Evolutionary conservation across 2,113 vertebrate genomes (phyloP).

Genomic region (Oncorhynchus mykiss): DNA sequence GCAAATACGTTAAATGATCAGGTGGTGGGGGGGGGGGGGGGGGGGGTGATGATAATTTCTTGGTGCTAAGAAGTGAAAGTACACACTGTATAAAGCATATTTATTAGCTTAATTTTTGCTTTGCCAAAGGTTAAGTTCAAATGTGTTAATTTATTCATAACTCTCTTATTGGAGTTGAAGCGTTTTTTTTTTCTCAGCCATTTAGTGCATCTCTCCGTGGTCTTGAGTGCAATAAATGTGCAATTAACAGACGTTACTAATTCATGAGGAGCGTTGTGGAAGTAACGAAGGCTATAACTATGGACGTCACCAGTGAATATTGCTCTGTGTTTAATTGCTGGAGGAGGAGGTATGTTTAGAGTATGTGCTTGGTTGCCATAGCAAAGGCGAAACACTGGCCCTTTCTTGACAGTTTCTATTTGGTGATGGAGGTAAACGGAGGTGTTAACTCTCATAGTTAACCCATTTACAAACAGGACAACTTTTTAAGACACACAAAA

Average conservation of each 20-base stretch:
- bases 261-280: conserved; percentile 71
- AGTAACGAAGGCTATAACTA: conserved; percentile 73
- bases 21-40: not conserved
- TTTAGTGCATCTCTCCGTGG: conserved; percentile 64
- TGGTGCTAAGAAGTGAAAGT: not conserved
- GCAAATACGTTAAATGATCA: not conserved
- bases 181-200: conserved; percentile 46
- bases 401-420: conserved; percentile 63
- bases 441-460: conserved; percentile 65
- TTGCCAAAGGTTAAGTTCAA: conserved; percentile 26
- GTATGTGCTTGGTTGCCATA: conserved; percentile 69
- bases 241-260: conserved; percentile 75
- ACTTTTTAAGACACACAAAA: conserved; percentile 48
- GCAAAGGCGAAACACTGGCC: conserved; percentile 64
- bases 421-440: conserved; percentile 61
- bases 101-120: not conserved
- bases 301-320: conserved; percentile 65
- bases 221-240: conserved; percentile 69
- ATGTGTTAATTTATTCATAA: conserved; percentile 49
- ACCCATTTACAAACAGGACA: conserved; percentile 54
- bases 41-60: not conserved
- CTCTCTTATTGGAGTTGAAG: conserved; percentile 34
- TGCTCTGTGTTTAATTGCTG: conserved; percentile 73
- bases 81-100: not conserved
- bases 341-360: conserved; percentile 60